Evolutionary conservation across 1,140 invertebrate genomes (phyloP).

Genomic region (Myzus persicae): DNA sequence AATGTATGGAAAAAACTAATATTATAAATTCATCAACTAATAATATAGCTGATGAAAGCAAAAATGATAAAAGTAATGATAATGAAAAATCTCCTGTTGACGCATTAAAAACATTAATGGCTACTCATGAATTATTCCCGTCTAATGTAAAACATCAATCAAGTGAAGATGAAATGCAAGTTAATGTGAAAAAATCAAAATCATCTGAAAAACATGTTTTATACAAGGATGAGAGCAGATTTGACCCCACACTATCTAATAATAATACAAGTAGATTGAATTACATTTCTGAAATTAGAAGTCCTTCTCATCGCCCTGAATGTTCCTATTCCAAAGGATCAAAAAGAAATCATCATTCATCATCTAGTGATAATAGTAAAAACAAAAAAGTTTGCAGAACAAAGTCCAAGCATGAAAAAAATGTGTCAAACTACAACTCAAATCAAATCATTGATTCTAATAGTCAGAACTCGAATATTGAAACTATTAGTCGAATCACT

Average conservation of each 20-base stretch:
- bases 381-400: not conserved
- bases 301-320: not conserved
- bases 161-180: not conserved
- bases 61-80: not conserved
- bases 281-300: not conserved
- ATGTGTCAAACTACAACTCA: not conserved
- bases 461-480: not conserved
- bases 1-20: not conserved
- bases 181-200: not conserved
- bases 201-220: not conserved
- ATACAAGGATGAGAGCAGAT: not conserved
- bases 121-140: not conserved
- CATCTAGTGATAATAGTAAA: not conserved
- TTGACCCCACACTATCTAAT: conserved; percentile 6
- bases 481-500: not conserved
- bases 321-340: conserved; percentile 4
- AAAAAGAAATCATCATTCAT: not conserved
- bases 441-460: conserved; percentile 2
- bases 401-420: conserved; percentile 32
- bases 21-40: not conserved
- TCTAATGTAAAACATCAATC: not conserved
- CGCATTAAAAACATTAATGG: not conserved
- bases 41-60: not conserved
- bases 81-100: not conserved
- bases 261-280: not conserved